Evolutionary conservation across 1,140 invertebrate genomes (phyloP).

Genomic region (Oedothorax gibbosus): DNA sequence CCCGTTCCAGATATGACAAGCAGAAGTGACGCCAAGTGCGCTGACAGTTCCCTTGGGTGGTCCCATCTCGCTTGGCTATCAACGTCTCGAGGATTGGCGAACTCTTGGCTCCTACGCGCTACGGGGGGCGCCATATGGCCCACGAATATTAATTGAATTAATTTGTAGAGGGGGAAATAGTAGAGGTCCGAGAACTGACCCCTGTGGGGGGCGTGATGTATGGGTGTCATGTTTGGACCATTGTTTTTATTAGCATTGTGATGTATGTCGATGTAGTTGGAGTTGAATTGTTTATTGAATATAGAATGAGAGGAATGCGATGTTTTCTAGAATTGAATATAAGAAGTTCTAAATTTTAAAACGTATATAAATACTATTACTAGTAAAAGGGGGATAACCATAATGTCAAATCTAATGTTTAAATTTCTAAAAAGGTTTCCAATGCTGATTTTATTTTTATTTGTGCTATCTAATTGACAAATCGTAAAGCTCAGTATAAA

Average conservation of each 20-base stretch:
- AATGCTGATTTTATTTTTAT: no score
- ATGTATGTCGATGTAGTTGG: background rate
- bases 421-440: no score
- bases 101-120: constrained; percentile 31
- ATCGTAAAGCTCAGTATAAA: no score
- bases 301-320: no score
- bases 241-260: background rate
- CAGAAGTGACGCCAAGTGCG: constrained; percentile 41
- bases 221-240: background rate
- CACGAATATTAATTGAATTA: constrained; percentile 57
- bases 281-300: background rate
- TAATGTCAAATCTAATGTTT: no score
- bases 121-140: constrained; percentile 16
- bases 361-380: no score
- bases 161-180: constrained; percentile 10
- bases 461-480: no score
- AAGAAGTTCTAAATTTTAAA: no score
- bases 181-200: constrained; percentile 13
- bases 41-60: constrained; percentile 53
- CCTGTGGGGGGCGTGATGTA: background rate
- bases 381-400: no score
- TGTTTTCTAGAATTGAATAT: no score
- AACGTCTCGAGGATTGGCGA: constrained; percentile 46
- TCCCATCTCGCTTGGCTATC: constrained; percentile 54
- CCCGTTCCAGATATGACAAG: constrained; percentile 36